Conservation (phyloP, 2,113 vertebrate species). For the Pandion haliaetus region DNA sequence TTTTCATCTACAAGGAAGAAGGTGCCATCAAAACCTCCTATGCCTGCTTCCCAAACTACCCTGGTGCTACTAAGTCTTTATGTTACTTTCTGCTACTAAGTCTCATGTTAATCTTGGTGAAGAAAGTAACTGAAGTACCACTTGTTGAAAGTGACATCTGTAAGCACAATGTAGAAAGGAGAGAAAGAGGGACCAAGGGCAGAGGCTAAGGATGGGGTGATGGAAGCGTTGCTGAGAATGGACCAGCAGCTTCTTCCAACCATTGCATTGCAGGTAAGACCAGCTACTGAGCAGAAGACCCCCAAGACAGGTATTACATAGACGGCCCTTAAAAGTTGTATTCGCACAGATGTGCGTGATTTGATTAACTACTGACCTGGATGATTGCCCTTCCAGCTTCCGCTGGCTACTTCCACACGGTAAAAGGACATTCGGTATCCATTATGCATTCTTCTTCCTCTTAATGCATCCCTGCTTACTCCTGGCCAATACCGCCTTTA, state of each 20-base stretch:
- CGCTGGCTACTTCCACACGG: background rate
- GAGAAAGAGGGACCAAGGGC: background rate
- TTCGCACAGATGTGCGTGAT: background rate
- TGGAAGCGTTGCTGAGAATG: background rate
- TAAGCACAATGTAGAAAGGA: background rate
- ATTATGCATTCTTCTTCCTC: background rate
- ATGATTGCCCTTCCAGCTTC: background rate
- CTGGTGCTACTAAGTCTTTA: background rate
- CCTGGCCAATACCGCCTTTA: no score
- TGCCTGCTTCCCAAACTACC: background rate
- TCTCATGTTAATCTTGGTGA: background rate
- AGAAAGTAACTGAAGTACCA: background rate
- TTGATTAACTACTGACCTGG: background rate
- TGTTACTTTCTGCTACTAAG: background rate
- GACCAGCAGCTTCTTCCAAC: background rate
- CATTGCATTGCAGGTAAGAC: accelerated
- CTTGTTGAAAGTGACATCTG: background rate
- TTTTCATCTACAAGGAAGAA: background rate
- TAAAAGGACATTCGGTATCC: background rate
- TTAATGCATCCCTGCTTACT: background rate
- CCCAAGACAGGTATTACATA: background rate
- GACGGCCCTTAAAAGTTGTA: background rate
- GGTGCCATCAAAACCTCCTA: background rate
- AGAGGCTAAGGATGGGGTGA: background rate
- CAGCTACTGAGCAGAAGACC: background rate